Percentiles rank a stretch among this genome's conserved stretches.
These are phyloP conservation scores for Lutraria lutraria DNA, from an alignment of 2,888 invertebrate genomes.

Conservation along the genomic window DNA sequence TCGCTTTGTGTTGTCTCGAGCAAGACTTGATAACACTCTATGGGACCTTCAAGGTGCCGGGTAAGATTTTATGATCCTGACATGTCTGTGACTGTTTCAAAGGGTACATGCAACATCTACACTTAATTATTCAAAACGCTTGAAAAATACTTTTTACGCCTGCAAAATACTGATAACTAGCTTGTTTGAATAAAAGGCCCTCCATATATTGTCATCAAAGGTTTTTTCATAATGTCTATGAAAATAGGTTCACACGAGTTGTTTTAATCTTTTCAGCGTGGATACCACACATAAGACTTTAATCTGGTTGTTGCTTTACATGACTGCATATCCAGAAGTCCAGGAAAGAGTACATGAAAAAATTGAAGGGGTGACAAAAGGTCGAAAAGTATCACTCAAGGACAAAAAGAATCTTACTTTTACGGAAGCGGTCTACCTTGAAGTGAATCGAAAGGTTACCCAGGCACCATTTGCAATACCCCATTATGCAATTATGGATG, in stretches of 20 bases:
- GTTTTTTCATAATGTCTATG: no score
- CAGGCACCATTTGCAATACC: constrained; percentile 76
- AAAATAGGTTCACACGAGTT: no score
- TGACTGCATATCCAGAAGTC: constrained; percentile 68
- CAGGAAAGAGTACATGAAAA: constrained; percentile 73
- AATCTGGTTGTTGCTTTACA: constrained; percentile 69
- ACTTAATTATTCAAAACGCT: background rate
- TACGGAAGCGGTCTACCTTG: constrained; percentile 74
- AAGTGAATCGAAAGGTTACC: constrained; percentile 70
- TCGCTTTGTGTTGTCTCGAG: background rate
- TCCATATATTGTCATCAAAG: no score
- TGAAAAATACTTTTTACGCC: background rate
- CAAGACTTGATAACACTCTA: background rate
- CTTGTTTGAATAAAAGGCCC: background rate
- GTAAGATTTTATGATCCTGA: background rate
- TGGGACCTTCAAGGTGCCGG: background rate
- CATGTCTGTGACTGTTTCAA: background rate
- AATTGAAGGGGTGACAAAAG: constrained; percentile 64
- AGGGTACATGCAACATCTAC: background rate
- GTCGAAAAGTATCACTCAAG: constrained; percentile 47
- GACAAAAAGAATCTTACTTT: constrained; percentile 63
- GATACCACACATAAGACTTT: constrained; percentile 27
- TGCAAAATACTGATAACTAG: background rate
- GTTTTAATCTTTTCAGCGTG: background rate
- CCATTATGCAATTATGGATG: constrained; percentile 68